Conservation (phyloP, 1,140 invertebrate genomes). For the Drosophila pseudoananassae region DNA sequence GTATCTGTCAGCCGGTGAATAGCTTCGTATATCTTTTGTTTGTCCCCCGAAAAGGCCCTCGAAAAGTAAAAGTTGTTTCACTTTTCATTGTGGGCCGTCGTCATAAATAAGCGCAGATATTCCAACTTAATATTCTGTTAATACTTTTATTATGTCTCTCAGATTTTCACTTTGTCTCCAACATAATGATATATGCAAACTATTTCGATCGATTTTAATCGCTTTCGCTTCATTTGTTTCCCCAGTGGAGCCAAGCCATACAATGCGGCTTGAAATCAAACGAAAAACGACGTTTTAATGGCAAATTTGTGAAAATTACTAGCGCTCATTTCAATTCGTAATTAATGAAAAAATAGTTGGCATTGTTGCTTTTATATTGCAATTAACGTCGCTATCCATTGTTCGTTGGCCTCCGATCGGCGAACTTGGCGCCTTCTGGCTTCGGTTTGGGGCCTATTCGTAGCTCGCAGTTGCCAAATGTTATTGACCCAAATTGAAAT, state of each 20-base stretch:
- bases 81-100: constrained; percentile 45
- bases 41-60: neutral
- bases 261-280: constrained; percentile 27
- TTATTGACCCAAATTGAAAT: constrained; percentile 75
- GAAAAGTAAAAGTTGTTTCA: constrained; percentile 79
- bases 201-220: constrained; percentile 40
- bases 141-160: constrained; percentile 56
- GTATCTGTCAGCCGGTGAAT: constrained; percentile 53
- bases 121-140: constrained; percentile 66
- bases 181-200: constrained; percentile 34
- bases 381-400: constrained; percentile 50
- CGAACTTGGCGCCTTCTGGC: constrained; percentile 74
- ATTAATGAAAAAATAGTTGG: constrained; percentile 64
- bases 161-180: constrained; percentile 51
- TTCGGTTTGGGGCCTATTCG: constrained; percentile 27
- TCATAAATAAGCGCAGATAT: constrained; percentile 48
- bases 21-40: constrained; percentile 55
- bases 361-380: constrained; percentile 40
- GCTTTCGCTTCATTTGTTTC: constrained; percentile 45
- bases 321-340: constrained; percentile 58
- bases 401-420: constrained; percentile 50
- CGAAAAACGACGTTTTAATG: constrained; percentile 36
- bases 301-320: constrained; percentile 68
- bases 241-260: constrained; percentile 20
- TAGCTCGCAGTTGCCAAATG: constrained; percentile 69